Percentiles rank a stretch among this genome's conserved stretches.
Evolutionary conservation across 2,888 invertebrate species (phyloP).

Genomic region (Odontothrips loti): DNA sequence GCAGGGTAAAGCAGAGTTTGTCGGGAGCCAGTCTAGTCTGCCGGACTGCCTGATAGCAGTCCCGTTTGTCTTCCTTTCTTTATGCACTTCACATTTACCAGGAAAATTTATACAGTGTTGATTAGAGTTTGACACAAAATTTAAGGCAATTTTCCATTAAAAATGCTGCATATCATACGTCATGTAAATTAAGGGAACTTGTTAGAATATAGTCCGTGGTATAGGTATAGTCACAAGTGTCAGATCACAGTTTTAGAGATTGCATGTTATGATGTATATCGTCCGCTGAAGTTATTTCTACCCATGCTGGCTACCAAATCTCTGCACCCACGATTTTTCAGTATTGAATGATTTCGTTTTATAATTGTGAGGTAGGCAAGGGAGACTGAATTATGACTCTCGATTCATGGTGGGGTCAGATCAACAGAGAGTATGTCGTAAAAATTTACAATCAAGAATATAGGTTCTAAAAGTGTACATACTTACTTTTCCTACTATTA

Average conservation of each 20-base stretch:
- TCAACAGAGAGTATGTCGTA: neutral
- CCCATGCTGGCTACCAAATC: neutral
- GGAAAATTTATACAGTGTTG: neutral
- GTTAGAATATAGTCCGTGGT: too few species aligned
- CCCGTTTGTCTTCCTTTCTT: slow-evolving; percentile 8
- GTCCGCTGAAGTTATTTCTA: neutral
- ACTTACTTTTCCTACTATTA: slow-evolving; percentile 15
- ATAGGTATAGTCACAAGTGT: too few species aligned
- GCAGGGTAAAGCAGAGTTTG: slow-evolving; percentile 8
- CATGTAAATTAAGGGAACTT: neutral
- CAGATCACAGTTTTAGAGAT: too few species aligned
- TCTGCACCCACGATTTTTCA: neutral
- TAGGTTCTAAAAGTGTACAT: slow-evolving; percentile 4
- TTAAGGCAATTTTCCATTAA: neutral
- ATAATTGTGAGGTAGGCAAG: neutral
- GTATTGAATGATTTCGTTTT: neutral
- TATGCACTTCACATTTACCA: neutral
- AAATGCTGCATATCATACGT: neutral
- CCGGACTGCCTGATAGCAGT: neutral
- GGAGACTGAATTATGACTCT: slow-evolving; percentile 11
- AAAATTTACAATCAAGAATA: slow-evolving; percentile 7
- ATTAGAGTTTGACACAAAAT: neutral
- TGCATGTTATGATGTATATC: too few species aligned
- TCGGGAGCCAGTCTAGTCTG: neutral
- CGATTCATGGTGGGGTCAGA: neutral